Percentiles rank a stretch among this genome's conserved stretches.
Evolutionary conservation across 2,888 invertebrate genomes (phyloP).

Genomic region (Sialis lutaria): DNA sequence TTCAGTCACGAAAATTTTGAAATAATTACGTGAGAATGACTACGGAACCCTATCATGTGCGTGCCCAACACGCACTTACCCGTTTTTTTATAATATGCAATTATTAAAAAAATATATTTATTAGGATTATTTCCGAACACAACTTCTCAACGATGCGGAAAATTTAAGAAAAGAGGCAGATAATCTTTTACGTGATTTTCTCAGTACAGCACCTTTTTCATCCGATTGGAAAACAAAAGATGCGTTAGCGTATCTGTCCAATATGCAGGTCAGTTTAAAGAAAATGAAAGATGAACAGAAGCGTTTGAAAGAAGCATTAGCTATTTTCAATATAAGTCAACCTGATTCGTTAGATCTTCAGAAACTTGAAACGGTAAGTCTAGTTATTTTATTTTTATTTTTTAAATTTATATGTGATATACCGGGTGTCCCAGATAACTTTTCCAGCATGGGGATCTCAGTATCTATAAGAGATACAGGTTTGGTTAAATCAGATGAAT

Average conservation of each 20-base stretch:
- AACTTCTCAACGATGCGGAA: conserved; percentile 51
- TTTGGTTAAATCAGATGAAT: too few species aligned
- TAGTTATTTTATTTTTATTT: too few species aligned
- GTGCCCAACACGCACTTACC: too few species aligned
- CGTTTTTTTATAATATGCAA: background rate
- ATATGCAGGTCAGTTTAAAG: conserved; percentile 33
- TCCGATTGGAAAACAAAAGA: conserved; percentile 33
- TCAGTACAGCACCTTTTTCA: conserved; percentile 44
- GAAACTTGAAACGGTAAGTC: conserved; percentile 35
- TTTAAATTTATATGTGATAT: too few species aligned
- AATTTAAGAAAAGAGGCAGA: conserved; percentile 51
- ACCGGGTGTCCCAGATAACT: too few species aligned
- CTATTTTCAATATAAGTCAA: conserved; percentile 61
- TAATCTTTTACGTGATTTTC: conserved; percentile 49
- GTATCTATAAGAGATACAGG: too few species aligned
- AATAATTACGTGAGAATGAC: too few species aligned
- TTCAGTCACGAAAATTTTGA: too few species aligned
- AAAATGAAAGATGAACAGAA: conserved; percentile 45
- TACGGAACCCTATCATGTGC: too few species aligned
- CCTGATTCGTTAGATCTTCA: conserved; percentile 50
- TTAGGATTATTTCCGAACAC: conserved; percentile 35
- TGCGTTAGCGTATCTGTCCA: conserved; percentile 35
- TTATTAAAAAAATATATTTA: background rate
- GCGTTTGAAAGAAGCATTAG: conserved; percentile 48
- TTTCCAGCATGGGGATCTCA: too few species aligned